Evolutionary conservation across 2,888 invertebrate species (phyloP).

Genomic region (Rotaria sp.): DNA sequence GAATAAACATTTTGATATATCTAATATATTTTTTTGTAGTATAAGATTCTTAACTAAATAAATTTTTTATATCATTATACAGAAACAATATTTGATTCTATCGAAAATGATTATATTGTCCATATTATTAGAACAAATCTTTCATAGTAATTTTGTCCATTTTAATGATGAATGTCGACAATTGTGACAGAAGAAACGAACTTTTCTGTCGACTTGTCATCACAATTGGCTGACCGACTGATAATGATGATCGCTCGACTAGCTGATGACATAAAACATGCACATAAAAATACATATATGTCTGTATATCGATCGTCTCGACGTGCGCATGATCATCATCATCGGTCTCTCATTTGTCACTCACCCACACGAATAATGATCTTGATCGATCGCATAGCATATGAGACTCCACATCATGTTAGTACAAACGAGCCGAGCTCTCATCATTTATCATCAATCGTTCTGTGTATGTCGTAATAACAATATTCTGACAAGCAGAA

Average conservation of each 20-base stretch:
- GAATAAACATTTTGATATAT: too few species aligned
- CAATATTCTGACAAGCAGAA: conserved; percentile 24
- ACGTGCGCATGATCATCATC: conserved; percentile 14
- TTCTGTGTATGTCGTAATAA: conserved; percentile 22
- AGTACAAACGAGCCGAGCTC: conserved; percentile 14
- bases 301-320: neutral
- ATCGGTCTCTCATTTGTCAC: conserved; percentile 10
- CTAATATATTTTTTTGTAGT: neutral
- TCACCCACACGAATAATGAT: conserved; percentile 4
- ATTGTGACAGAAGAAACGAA: neutral
- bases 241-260: neutral
- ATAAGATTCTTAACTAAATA: neutral
- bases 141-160: neutral
- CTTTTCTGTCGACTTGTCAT: neutral
- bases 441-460: conserved; percentile 24
- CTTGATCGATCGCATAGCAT: conserved; percentile 5
- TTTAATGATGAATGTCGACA: conserved; percentile 21
- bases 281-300: neutral
- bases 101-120: neutral
- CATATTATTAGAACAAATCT: neutral
- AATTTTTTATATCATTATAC: neutral
- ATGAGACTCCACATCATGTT: neutral
- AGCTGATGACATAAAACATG: conserved; percentile 13
- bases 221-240: neutral
- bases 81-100: neutral